Base-by-base conservation (phyloP, 2,797 vertebrate genomes). In the Brachyrhaphis roseni region DNA sequence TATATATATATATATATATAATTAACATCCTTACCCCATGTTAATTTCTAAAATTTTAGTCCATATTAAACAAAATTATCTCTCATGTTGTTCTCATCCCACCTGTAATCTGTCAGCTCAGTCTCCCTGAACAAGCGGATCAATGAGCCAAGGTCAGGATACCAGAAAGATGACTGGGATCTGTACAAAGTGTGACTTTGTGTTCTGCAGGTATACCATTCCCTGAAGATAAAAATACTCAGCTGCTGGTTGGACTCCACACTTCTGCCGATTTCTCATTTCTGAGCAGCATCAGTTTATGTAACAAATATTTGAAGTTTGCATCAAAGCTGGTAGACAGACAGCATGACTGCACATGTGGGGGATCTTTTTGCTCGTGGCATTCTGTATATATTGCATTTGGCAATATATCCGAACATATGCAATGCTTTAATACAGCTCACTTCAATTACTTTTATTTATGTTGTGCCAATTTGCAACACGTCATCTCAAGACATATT, bases 61-160 rank as follows among this genome's bases (percentile, higher is more conserved):
- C 39, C 20, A 5, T 39, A 76, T 46, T 41, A 18, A 2, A 26
- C 8, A 45, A 31, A 72, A 28, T 68, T 49, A 51, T 26, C 31
- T 26, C 2, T 43, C 5, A 1, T 70, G 39, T 39, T 43, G 66
- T 70, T 70, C 39, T 70, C 39, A n/a, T 43, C 11, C 39, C 39
- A 43, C 66, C 78, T 77, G 85, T 72, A 76, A 23, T 82, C 43
- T 77, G 77, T 36, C 75, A 81, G 73, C 28, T 46, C 81, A 78
- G 72, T 79, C 73, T 80, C 64, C 84, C 87, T 87, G 89, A 91
- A 89, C 84, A 86, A 90, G 92, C 89, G 88, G 89, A 94, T 94
- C 94, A 89, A 89, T 94, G 85, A 75, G 41, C 45, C 92, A 93
- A 93, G 93, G 92, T 75, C 90, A 89, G 88, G 75, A 79, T 81